These are phyloP conservation scores for Falco biarmicus DNA, from an alignment of 2,797 vertebrate species.

Conservation along the genomic window DNA sequence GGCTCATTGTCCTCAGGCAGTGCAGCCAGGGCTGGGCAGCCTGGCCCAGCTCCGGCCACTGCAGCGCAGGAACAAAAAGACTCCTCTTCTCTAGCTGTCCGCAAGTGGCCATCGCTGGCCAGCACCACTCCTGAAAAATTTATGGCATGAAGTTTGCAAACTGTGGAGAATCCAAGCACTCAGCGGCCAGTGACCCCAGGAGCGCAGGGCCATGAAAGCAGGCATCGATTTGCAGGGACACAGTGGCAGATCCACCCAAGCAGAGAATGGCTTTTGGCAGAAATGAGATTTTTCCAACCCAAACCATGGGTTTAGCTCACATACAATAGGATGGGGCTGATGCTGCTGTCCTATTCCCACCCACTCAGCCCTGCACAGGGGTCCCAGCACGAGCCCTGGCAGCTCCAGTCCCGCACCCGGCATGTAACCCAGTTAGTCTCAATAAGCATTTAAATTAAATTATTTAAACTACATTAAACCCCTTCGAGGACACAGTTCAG, in stretches of 20 bases:
- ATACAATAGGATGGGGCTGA: not conserved
- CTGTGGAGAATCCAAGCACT: not conserved
- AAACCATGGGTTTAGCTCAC: accelerated
- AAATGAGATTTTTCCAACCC: not conserved
- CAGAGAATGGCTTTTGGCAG: not conserved
- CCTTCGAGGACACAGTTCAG: not conserved
- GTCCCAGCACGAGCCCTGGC: not conserved
- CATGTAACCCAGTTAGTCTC: not conserved
- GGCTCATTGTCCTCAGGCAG: slow-evolving; percentile 1
- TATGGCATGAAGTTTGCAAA: slow-evolving; percentile 37
- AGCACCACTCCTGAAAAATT: not conserved
- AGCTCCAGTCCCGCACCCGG: not conserved
- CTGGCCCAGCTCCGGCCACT: not conserved
- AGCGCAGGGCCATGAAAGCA: not conserved
- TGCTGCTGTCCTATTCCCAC: not conserved
- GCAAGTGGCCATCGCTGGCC: not conserved
- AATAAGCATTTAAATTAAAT: slow-evolving; percentile 2
- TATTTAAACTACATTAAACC: slow-evolving; percentile 40
- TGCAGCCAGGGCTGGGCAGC: not conserved
- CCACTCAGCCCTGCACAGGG: accelerated
- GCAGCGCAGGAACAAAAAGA: slow-evolving; percentile 32
- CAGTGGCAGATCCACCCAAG: not conserved
- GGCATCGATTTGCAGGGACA: not conserved
- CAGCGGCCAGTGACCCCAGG: not conserved
- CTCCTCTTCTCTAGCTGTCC: slow-evolving; percentile 43